phyloP scores from a whole-genome alignment of 2,797 vertebrate genomes.

The Mallotus villosus region DNA sequence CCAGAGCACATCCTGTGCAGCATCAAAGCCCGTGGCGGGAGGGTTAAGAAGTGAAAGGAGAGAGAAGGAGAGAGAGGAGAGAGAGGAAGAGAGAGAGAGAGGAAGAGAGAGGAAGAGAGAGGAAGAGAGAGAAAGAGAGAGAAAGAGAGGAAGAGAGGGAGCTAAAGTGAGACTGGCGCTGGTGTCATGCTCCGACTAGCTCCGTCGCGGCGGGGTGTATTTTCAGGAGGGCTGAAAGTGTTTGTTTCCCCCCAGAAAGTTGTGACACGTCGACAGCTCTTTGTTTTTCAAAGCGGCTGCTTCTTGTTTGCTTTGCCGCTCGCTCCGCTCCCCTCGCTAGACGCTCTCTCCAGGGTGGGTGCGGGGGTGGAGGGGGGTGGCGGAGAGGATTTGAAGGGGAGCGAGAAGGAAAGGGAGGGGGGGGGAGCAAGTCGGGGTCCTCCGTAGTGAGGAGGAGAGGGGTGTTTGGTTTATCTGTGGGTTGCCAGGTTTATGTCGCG shows the following conservation, averaged over 20 bases:
- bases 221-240: slow-evolving; percentile 30
- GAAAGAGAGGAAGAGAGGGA: background rate
- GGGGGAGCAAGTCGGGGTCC: background rate
- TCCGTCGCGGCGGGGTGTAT: slow-evolving; percentile 20
- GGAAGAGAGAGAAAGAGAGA: background rate
- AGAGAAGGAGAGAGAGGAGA: background rate
- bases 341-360: slow-evolving; percentile 30
- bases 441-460: background rate
- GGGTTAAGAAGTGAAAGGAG: slow-evolving; percentile 18
- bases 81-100: slow-evolving; percentile 1
- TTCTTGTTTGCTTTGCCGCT: slow-evolving; percentile 44
- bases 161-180: background rate
- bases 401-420: background rate
- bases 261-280: slow-evolving; percentile 36
- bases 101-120: background rate
- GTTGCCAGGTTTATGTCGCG: slow-evolving; percentile 18
- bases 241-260: slow-evolving; percentile 56
- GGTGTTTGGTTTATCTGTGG: background rate
- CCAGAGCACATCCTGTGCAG: background rate
- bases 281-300: slow-evolving; percentile 43
- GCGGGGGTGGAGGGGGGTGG: slow-evolving; percentile 16
- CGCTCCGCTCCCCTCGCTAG: slow-evolving; percentile 7
- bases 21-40: background rate
- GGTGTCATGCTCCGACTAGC: slow-evolving; percentile 36
- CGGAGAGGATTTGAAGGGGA: slow-evolving; percentile 5